Percentiles rank a stretch among this genome's conserved stretches.
Conservation (phyloP, 2,113 vertebrate species). For the Pelusios castaneus region DNA sequence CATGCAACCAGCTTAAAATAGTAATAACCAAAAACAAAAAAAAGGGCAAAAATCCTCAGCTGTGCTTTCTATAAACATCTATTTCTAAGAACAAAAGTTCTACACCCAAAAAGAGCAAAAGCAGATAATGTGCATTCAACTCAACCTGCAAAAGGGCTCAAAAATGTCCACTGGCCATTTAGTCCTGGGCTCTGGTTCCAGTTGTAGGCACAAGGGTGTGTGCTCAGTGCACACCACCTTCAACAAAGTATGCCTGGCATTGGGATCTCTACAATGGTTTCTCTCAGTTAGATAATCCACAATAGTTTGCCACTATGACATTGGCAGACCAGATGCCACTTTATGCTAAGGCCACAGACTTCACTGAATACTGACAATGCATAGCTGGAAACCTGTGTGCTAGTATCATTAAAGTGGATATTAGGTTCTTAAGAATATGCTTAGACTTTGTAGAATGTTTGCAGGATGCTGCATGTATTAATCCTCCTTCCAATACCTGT, state of each 20-base stretch:
- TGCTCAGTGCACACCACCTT: background rate
- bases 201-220: background rate
- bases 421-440: too few relatives aligned
- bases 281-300: background rate
- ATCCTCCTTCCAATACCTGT: too few relatives aligned
- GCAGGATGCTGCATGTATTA: too few relatives aligned
- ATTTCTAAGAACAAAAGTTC: background rate
- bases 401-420: too few relatives aligned
- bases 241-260: background rate
- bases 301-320: too few relatives aligned
- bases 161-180: background rate
- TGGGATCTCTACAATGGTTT: background rate
- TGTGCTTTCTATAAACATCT: accelerated
- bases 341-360: too few relatives aligned
- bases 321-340: too few relatives aligned
- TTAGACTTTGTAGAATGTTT: too few relatives aligned
- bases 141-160: background rate
- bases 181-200: background rate
- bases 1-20: background rate
- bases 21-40: background rate
- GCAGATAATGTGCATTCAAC: background rate
- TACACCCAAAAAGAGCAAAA: background rate
- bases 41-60: background rate
- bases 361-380: too few relatives aligned
- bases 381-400: too few relatives aligned